Conservation (phyloP, 2,888 invertebrate genomes). For the Drosophila paranaensis region DNA sequence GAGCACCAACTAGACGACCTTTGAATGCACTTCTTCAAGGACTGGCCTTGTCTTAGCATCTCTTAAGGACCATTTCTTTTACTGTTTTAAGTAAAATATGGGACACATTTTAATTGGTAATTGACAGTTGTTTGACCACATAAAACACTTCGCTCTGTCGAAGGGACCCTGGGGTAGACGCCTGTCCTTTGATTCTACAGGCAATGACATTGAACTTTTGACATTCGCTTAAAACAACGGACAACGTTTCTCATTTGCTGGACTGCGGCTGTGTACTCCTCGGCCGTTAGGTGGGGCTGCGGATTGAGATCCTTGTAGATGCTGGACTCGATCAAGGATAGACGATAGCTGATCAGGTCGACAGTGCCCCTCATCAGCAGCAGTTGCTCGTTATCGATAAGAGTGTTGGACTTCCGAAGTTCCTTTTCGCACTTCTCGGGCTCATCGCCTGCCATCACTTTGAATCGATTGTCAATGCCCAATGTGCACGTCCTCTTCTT, state of each 20-base stretch:
- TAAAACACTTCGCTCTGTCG: neutral
- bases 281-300: neutral
- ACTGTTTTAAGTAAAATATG: neutral
- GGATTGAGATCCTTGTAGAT: conserved; percentile 9
- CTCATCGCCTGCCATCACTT: too few relatives aligned
- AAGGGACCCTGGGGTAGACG: too few relatives aligned
- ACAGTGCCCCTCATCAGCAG: neutral
- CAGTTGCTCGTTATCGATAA: neutral
- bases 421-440: neutral
- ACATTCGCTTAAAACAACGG: neutral
- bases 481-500: neutral
- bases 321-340: conserved; percentile 12
- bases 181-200: neutral
- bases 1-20: conserved; percentile 12
- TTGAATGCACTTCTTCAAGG: conserved; percentile 34
- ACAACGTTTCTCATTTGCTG: neutral
- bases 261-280: neutral
- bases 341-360: neutral
- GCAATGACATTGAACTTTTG: neutral
- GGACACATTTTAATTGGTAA: neutral
- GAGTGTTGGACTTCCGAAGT: neutral
- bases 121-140: neutral
- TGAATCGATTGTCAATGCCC: neutral
- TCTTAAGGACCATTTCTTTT: neutral
- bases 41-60: neutral